Evolutionary conservation across 2,113 vertebrate genomes (phyloP).

Genomic region (Bucco capensis): DNA sequence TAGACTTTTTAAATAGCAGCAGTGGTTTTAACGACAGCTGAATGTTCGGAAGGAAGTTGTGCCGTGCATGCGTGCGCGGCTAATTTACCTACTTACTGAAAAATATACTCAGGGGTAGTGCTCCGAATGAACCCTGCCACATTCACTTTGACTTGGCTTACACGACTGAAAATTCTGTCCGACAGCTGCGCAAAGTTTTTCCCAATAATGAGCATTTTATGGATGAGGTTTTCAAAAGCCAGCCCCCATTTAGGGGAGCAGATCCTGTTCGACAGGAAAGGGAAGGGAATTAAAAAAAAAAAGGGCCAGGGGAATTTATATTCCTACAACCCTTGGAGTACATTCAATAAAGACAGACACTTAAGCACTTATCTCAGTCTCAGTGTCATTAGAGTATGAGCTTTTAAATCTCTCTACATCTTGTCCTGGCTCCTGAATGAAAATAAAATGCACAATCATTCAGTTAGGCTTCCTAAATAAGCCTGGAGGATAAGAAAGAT

Average conservation of each 20-base stretch:
- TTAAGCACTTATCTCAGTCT: not conserved
- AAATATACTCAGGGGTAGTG: slow-evolving; percentile 50
- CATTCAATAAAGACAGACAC: not conserved
- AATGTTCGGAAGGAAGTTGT: slow-evolving; percentile 47
- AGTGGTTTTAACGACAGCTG: slow-evolving; percentile 43
- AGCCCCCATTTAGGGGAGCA: not conserved
- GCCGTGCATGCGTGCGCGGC: not conserved
- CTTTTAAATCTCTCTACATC: not conserved
- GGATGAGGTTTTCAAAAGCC: slow-evolving; percentile 4
- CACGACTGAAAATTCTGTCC: not conserved
- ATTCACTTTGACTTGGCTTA: slow-evolving; percentile 29
- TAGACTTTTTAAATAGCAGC: slow-evolving; percentile 13
- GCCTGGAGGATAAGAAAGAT: not conserved
- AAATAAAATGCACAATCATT: not conserved
- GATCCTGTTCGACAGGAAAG: not conserved
- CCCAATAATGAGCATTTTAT: not conserved
- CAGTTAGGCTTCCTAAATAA: not conserved
- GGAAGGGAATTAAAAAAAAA: not conserved
- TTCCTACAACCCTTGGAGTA: not conserved
- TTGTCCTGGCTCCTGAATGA: not conserved
- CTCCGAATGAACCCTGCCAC: slow-evolving; percentile 39
- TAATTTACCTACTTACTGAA: slow-evolving; percentile 61
- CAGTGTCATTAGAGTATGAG: not conserved
- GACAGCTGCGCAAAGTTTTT: not conserved
- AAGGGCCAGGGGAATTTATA: not conserved